Percentiles rank a stretch among this genome's conserved stretches.
phyloP scores from a whole-genome alignment of 2,888 invertebrate genomes.

The Capitulum mitella region DNA sequence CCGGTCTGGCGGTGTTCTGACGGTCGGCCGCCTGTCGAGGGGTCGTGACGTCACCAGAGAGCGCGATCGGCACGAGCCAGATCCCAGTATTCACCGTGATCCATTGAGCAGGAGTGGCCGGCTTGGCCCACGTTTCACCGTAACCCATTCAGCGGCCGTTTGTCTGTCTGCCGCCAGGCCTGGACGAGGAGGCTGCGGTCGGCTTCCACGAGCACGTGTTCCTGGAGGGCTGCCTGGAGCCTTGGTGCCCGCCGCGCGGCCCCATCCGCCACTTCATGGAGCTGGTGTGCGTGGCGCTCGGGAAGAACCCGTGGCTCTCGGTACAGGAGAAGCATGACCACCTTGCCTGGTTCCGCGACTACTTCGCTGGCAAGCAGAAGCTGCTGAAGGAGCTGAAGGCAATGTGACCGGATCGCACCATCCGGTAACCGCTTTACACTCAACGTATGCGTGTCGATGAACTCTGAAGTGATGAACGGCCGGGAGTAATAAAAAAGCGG shows the following conservation, averaged over 20 bases:
- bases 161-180: constrained; percentile 41
- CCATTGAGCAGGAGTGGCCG: too few species aligned
- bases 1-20: neutral
- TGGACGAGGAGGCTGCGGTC: constrained; percentile 51
- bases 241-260: constrained; percentile 82
- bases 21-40: neutral
- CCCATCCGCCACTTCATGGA: constrained; percentile 97
- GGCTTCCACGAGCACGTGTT: constrained; percentile 94
- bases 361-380: constrained; percentile 53
- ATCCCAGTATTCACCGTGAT: too few species aligned
- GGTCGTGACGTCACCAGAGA: neutral
- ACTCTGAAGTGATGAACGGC: too few species aligned
- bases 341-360: constrained; percentile 84
- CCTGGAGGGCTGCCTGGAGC: constrained; percentile 72
- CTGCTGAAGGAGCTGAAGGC: constrained; percentile 21
- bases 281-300: constrained; percentile 81
- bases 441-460: too few species aligned
- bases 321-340: constrained; percentile 80
- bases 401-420: neutral
- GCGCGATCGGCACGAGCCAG: too few species aligned
- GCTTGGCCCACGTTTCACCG: too few species aligned
- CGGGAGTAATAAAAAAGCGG: too few species aligned
- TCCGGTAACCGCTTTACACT: too few species aligned
- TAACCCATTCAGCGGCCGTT: too few species aligned
- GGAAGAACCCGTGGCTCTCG: constrained; percentile 86